Base-by-base conservation (phyloP, 1,140 invertebrate species). In the Littorina saxatilis region DNA sequence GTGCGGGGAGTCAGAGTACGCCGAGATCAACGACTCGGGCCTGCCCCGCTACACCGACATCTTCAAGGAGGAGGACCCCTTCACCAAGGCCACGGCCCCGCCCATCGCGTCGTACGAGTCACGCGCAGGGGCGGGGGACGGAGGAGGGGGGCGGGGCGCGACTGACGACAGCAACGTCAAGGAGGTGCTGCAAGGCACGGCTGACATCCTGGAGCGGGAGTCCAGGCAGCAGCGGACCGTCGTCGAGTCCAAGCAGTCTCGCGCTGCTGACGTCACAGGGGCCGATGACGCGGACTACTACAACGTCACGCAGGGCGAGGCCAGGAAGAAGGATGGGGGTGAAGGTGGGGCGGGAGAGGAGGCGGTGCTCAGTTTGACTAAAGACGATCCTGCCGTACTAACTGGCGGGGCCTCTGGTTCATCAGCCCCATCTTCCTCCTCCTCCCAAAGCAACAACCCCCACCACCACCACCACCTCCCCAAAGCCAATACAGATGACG, bases 41-140 rank as follows among this genome's bases (percentile, higher is more conserved):
- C 52, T 83, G 61, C 84, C 84, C 52, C 63, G 84, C 32, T 85
- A 85, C 61, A 82, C 84, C 9, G 84, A 85, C 58, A 76, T 85
- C 43, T 85, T 85, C 68, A 82, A 83, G 61, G 76, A 74, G 27
- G 63, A 55, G 0, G 80, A 83, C 32, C 80, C 84, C 5, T 85
- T 85, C 47, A 82, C 43, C 39, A 76, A 40, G 17, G 84, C 84
- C 39, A 78, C 84, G 7, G 84, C 84, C 0, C 84, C 84, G 0
- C 82, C 82, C n/a, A 32, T 83, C 15, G 50, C 74, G 32, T 75
- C 73, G n/a, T 78, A 79, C 39, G 68, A 78, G 23, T 7, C 74
- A 76, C 52, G 76, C 39, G 37, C 37, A 3, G n/a, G 35, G 37
- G 35, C 27, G 5, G 52, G 15, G 9, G 40, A n/a, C 2, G 27